Evolutionary conservation across 2,888 invertebrate genomes (phyloP).

Genomic region (Athalia circularis): DNA sequence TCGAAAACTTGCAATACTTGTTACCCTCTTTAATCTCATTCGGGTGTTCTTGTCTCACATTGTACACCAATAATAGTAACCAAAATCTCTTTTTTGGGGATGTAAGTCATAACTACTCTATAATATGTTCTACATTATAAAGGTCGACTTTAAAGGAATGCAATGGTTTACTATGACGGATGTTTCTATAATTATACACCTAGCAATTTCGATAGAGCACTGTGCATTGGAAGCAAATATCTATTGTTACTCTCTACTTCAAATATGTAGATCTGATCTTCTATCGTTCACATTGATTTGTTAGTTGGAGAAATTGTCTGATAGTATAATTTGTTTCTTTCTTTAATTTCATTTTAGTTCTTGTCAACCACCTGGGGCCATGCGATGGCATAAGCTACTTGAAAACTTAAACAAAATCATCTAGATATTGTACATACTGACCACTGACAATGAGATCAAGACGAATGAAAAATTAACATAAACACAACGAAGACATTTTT

Average conservation of each 20-base stretch:
- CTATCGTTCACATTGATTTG: neutral
- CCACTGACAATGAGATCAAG: neutral
- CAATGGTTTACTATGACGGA: neutral
- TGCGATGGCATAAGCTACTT: slow-evolving; percentile 25
- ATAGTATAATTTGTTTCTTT: neutral
- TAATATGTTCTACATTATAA: neutral
- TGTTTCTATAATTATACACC: neutral
- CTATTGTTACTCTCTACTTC: slow-evolving; percentile 9
- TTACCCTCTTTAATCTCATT: neutral
- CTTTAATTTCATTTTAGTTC: slow-evolving; percentile 50
- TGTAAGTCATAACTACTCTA: too few species aligned
- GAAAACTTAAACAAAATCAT: neutral
- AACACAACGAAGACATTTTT: slow-evolving; percentile 3
- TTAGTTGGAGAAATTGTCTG: slow-evolving; percentile 51
- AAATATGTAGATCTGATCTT: neutral
- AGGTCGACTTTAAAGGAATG: neutral
- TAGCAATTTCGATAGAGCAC: neutral
- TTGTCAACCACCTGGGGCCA: slow-evolving; percentile 47
- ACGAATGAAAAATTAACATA: neutral
- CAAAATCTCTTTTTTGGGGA: too few species aligned
- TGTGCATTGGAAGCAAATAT: slow-evolving; percentile 31
- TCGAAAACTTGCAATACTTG: neutral
- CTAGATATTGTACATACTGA: slow-evolving; percentile 22
- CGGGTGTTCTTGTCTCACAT: slow-evolving; percentile 10
- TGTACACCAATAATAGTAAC: too few species aligned